These are phyloP conservation scores for Tachuris rubrigastra DNA, from an alignment of 2,113 vertebrate genomes.

Conservation along the genomic window DNA sequence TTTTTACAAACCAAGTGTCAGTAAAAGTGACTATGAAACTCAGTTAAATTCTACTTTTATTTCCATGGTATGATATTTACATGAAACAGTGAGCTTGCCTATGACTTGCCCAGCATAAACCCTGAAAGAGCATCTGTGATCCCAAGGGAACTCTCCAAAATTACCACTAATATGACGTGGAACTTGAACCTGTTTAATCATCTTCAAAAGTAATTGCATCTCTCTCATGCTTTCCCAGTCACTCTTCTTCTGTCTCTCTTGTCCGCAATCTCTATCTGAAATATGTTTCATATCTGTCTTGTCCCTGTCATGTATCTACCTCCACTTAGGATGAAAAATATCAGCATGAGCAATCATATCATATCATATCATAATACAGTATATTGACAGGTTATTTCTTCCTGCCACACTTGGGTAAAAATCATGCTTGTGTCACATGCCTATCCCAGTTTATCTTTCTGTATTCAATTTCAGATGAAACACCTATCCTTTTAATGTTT, in stretches of 20 bases:
- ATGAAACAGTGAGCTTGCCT: neutral
- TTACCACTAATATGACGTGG: neutral
- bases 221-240: neutral
- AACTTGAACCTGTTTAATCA: neutral
- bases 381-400: neutral
- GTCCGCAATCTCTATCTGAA: neutral
- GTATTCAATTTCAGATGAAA: neutral
- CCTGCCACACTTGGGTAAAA: neutral
- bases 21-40: neutral
- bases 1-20: neutral
- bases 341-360: neutral
- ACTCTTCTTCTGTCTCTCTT: neutral
- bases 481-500: neutral
- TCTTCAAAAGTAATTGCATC: neutral
- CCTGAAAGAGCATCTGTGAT: neutral
- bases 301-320: neutral
- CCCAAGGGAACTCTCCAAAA: neutral
- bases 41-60: neutral
- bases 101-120: neutral
- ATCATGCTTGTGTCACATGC: neutral
- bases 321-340: neutral
- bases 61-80: neutral
- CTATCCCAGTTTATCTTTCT: neutral
- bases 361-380: neutral
- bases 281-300: neutral